phyloP scores from a whole-genome alignment of 2,888 invertebrate genomes.

The Nephrotoma appendiculata region DNA sequence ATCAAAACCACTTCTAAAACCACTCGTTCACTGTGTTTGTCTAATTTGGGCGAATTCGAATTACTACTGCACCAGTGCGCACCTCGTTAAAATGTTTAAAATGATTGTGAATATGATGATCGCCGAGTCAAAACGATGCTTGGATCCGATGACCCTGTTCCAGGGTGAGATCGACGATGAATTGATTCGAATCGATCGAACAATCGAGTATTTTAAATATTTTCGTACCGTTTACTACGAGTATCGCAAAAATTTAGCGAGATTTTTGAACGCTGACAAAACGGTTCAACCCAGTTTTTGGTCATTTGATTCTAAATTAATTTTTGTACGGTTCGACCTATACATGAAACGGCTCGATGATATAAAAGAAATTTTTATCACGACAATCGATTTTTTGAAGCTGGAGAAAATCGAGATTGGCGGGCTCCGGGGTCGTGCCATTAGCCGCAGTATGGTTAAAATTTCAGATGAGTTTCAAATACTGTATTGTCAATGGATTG shows the following conservation, averaged over 20 bases:
- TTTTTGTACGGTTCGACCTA: conserved; percentile 50
- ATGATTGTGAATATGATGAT: conserved; percentile 73
- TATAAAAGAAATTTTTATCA: conserved; percentile 55
- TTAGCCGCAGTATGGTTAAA: conserved; percentile 36
- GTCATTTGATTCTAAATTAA: conserved; percentile 57
- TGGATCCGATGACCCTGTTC: conserved; percentile 72
- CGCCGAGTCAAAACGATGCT: conserved; percentile 49
- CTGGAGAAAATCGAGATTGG: conserved; percentile 74
- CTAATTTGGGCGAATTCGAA: conserved; percentile 74
- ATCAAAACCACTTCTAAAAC: conserved; percentile 40
- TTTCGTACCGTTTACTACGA: conserved; percentile 36
- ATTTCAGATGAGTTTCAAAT: conserved; percentile 20
- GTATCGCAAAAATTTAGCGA: not conserved
- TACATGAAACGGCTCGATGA: conserved; percentile 49
- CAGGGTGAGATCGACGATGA: conserved; percentile 74
- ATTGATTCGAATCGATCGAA: conserved; percentile 40
- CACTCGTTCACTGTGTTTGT: conserved; percentile 66
- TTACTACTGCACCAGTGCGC: conserved; percentile 51
- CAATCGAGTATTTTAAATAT: conserved; percentile 35
- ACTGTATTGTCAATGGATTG: conserved; percentile 25
- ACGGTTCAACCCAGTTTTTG: conserved; percentile 31
- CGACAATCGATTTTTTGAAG: conserved; percentile 68
- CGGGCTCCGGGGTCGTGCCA: conserved; percentile 47
- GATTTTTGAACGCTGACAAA: conserved; percentile 16
- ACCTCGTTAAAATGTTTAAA: conserved; percentile 56